These are phyloP conservation scores for Zapus hudsonius DNA, from an alignment of 2,113 vertebrate species.

Conservation along the genomic window DNA sequence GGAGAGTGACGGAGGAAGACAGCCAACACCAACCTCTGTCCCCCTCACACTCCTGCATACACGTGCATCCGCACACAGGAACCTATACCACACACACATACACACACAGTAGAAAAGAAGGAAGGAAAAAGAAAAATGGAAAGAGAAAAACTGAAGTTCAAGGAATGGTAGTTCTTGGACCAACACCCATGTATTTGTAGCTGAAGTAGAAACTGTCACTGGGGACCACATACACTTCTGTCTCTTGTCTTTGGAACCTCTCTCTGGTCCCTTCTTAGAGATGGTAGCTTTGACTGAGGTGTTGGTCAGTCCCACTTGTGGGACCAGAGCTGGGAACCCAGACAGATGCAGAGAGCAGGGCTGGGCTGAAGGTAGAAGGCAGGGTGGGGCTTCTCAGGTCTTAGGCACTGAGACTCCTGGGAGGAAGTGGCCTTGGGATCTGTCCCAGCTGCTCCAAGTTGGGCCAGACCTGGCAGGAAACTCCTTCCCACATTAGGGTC, in stretches of 20 bases:
- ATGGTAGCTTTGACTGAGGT: accelerated
- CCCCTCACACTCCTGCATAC: no score
- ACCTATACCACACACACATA: no score
- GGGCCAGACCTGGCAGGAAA: not conserved
- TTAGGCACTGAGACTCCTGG: not conserved
- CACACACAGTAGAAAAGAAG: not conserved
- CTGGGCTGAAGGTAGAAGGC: accelerated
- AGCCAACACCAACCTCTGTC: no score
- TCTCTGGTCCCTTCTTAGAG: no score
- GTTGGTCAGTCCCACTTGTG: accelerated
- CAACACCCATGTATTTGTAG: accelerated
- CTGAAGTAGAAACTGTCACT: no score
- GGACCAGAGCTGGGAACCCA: not conserved
- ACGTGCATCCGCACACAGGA: no score
- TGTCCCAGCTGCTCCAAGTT: not conserved
- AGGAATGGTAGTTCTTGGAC: accelerated
- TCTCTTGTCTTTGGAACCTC: not conserved
- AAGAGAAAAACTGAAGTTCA: not conserved
- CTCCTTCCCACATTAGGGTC: constrained; percentile 11
- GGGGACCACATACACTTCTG: accelerated
- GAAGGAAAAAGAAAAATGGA: no score
- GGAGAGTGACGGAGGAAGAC: no score
- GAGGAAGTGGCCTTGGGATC: not conserved
- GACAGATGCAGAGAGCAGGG: no score
- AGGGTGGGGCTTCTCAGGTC: no score